A percentile compares a stretch with the other conserved stretches of the same genome.
phyloP scores from a whole-genome alignment of 2,888 invertebrate genomes.

The Stramonita haemastoma region DNA sequence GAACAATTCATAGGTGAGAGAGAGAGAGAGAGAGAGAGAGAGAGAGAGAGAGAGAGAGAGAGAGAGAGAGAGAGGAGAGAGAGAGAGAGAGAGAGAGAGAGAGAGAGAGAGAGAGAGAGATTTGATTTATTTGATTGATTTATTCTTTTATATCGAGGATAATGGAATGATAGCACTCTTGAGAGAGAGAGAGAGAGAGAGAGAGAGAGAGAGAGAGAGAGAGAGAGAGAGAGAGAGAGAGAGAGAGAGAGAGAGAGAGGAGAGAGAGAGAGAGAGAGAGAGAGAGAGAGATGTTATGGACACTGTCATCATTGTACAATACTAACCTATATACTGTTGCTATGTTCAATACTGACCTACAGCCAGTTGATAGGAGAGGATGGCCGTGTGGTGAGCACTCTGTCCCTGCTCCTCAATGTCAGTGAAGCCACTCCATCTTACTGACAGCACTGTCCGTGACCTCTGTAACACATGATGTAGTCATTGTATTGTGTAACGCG shows the following conservation, averaged over 20 bases:
- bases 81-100: no score
- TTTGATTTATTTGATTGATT: no score
- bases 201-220: no score
- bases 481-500: no score
- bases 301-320: no score
- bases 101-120: no score
- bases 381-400: constrained; percentile 51
- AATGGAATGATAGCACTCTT: no score
- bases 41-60: neutral
- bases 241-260: neutral
- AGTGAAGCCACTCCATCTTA: constrained; percentile 56
- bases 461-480: constrained; percentile 41
- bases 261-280: neutral
- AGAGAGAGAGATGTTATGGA: no score
- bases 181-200: no score
- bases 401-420: constrained; percentile 55
- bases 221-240: no score
- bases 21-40: neutral
- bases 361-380: constrained; percentile 53
- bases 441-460: constrained; percentile 47
- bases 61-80: neutral
- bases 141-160: no score
- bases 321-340: no score
- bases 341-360: constrained; percentile 48
- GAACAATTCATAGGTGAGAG: neutral